phyloP scores from a whole-genome alignment of 2,888 invertebrate species.

The Conus canariensis region DNA sequence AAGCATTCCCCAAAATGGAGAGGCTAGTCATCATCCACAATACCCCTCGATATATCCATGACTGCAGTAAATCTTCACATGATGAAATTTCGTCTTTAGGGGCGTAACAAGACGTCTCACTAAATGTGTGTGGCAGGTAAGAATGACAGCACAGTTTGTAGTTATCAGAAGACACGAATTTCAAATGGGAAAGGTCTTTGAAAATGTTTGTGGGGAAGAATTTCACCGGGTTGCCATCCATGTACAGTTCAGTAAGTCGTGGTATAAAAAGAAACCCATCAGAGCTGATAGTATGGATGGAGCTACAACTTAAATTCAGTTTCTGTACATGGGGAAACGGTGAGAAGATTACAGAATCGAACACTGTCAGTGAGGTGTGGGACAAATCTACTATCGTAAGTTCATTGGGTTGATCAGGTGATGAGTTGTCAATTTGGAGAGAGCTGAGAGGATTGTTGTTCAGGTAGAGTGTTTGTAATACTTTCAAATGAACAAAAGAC shows the following conservation, averaged over 20 bases:
- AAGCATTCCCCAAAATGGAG: constrained; percentile 20
- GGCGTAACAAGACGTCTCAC: not conserved
- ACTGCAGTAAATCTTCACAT: constrained; percentile 23
- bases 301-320: not conserved
- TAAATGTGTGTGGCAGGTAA: not conserved
- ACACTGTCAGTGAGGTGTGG: not conserved
- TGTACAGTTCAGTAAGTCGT: not conserved
- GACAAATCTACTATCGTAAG: not conserved
- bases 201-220: not conserved
- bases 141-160: constrained; percentile 29
- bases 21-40: constrained; percentile 28
- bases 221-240: not conserved
- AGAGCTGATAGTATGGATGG: not conserved
- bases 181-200: not conserved
- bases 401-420: not conserved
- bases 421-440: not conserved
- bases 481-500: not conserved
- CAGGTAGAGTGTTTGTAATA: not conserved
- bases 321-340: not conserved
- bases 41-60: not conserved
- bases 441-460: not conserved
- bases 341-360: not conserved
- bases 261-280: not conserved
- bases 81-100: constrained; percentile 15
- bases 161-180: not conserved